Conservation (phyloP, 2,888 invertebrate genomes). For the Lathronympha strigana region DNA sequence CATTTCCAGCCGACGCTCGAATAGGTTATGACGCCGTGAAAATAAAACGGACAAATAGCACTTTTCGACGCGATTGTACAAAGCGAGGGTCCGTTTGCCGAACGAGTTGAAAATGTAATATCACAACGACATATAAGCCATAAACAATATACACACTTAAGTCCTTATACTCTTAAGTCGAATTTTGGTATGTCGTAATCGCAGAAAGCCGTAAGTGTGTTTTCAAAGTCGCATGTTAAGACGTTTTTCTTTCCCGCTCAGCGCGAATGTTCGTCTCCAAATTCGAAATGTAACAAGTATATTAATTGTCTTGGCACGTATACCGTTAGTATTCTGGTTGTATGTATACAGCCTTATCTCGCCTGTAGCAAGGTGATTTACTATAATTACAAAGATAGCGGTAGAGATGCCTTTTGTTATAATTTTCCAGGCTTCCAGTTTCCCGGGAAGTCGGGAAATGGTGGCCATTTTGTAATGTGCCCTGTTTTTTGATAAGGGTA, state of each 20-base stretch:
- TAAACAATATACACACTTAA: slow-evolving; percentile 52
- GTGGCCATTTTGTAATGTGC: slow-evolving; percentile 83
- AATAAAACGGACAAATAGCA: slow-evolving; percentile 53
- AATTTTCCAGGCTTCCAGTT: slow-evolving; percentile 81
- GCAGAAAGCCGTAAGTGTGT: slow-evolving; percentile 58
- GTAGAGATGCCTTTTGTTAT: slow-evolving; percentile 84
- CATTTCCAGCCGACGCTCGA: slow-evolving; percentile 13
- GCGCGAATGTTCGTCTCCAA: slow-evolving; percentile 56
- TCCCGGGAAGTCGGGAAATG: slow-evolving; percentile 82
- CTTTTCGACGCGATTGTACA: slow-evolving; percentile 75
- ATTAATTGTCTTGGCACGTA: slow-evolving; percentile 58
- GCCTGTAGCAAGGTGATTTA: slow-evolving; percentile 83
- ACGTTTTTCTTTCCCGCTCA: slow-evolving; percentile 51
- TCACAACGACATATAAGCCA: slow-evolving; percentile 65
- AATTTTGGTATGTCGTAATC: slow-evolving; percentile 52
- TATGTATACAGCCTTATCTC: slow-evolving; percentile 77
- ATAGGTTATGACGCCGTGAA: slow-evolving; percentile 32
- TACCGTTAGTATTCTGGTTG: slow-evolving; percentile 62
- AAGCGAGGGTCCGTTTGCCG: slow-evolving; percentile 76
- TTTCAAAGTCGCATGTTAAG: slow-evolving; percentile 55
- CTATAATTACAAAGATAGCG: slow-evolving; percentile 85
- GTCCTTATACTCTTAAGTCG: slow-evolving; percentile 56
- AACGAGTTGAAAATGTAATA: slow-evolving; percentile 62
- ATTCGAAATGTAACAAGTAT: slow-evolving; percentile 67
- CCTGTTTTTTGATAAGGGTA: slow-evolving; percentile 84